These are phyloP conservation scores for Danaus melanippus DNA, from an alignment of 1,140 invertebrate species.

Conservation along the genomic window DNA sequence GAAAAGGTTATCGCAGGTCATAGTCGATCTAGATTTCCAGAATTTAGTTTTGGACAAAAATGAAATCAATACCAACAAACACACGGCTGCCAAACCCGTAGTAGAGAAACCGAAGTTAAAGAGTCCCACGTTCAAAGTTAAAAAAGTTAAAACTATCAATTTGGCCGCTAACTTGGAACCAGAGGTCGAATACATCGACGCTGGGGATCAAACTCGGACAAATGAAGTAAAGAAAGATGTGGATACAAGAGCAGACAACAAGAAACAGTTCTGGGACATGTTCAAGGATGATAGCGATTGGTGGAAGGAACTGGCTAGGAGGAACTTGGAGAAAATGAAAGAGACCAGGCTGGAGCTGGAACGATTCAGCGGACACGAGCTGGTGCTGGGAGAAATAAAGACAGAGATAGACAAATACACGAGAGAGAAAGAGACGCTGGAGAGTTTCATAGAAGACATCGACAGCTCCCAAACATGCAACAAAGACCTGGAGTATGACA, in stretches of 20 bases:
- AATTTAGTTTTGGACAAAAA: constrained; percentile 32
- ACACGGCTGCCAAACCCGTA: constrained; percentile 23
- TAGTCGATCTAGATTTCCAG: constrained; percentile 57
- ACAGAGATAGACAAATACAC: constrained; percentile 54
- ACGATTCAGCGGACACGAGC: constrained; percentile 62
- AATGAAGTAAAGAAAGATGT: constrained; percentile 24
- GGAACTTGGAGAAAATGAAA: constrained; percentile 66
- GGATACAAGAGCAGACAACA: constrained; percentile 19
- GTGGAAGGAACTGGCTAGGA: constrained; percentile 65
- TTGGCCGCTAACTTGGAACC: constrained; percentile 33
- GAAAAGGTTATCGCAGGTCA: constrained; percentile 55
- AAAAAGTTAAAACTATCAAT: constrained; percentile 55
- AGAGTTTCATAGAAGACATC: constrained; percentile 61
- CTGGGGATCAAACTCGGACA: constrained; percentile 14
- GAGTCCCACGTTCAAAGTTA: constrained; percentile 49
- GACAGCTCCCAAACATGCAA: constrained; percentile 56
- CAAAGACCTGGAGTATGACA: constrained; percentile 58
- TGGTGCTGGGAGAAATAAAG: constrained; percentile 54
- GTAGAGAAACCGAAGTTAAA: constrained; percentile 38
- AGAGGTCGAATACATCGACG: no score
- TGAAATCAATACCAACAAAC: constrained; percentile 28
- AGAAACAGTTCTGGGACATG: constrained; percentile 63
- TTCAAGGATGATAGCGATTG: constrained; percentile 68
- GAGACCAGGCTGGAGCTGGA: constrained; percentile 61
- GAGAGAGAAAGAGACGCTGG: constrained; percentile 49